These are phyloP conservation scores for Chironomus riparius DNA, from an alignment of 2,888 invertebrate species.

Conservation along the genomic window DNA sequence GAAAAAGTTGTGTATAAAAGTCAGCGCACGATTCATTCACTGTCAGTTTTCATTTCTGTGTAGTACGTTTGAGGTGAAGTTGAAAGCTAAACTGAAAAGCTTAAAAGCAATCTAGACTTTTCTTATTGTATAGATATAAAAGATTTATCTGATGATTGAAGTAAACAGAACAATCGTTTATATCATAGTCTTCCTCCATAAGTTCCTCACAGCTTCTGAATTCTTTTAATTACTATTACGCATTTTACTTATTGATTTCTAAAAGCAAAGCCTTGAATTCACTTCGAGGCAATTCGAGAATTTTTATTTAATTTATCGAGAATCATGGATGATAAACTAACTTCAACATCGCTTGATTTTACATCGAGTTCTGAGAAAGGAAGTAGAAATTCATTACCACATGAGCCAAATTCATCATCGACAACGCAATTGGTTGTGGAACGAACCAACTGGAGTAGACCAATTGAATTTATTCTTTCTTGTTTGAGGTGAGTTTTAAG, in stretches of 20 bases:
- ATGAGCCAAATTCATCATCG: neutral
- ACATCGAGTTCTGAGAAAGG: neutral
- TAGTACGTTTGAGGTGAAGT: neutral
- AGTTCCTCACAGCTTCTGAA: neutral
- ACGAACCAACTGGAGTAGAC: slow-evolving; percentile 32
- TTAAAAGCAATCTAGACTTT: neutral
- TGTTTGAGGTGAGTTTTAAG: slow-evolving; percentile 27
- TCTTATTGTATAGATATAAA: neutral
- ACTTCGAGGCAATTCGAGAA: neutral
- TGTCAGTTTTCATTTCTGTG: neutral
- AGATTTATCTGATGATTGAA: slow-evolving; percentile 2
- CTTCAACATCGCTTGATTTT: neutral
- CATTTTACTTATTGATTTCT: neutral
- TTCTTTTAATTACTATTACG: neutral
- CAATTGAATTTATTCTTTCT: slow-evolving; percentile 32
- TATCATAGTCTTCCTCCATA: neutral
- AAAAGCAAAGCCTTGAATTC: neutral
- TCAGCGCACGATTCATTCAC: neutral
- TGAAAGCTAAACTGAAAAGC: neutral
- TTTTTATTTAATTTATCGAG: neutral
- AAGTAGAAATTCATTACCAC: neutral
- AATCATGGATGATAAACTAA: neutral
- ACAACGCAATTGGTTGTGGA: neutral
- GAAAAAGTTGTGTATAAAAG: neutral
- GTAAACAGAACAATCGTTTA: neutral